Conservation (phyloP, 2,888 invertebrate species). For the Busseola fusca region DNA sequence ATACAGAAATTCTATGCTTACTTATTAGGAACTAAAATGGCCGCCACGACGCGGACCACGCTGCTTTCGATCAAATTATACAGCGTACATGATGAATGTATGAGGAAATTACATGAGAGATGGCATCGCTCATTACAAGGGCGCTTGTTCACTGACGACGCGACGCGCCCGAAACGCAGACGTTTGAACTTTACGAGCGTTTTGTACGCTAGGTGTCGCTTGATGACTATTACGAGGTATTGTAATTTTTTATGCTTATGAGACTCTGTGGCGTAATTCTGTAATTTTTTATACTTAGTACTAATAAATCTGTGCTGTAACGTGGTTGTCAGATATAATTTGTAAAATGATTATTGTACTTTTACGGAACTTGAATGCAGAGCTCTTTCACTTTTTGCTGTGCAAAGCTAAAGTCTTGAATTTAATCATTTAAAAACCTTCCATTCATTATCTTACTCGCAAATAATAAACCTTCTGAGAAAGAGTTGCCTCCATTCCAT, state of each 20-base stretch:
- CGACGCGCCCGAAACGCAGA: background rate
- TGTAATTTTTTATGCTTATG: slow-evolving; percentile 46
- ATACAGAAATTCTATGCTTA: slow-evolving; percentile 56
- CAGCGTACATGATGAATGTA: slow-evolving; percentile 75
- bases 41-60: slow-evolving; percentile 71
- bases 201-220: slow-evolving; percentile 42
- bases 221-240: slow-evolving; percentile 42
- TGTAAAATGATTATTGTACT: slow-evolving; percentile 14
- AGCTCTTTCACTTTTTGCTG: background rate
- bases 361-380: slow-evolving; percentile 5
- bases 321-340: slow-evolving; percentile 14
- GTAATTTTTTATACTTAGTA: slow-evolving; percentile 43
- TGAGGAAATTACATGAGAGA: slow-evolving; percentile 62
- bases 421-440: slow-evolving; percentile 12
- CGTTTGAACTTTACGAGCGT: slow-evolving; percentile 44
- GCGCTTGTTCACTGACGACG: slow-evolving; percentile 44
- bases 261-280: slow-evolving; percentile 21
- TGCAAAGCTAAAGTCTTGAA: slow-evolving; percentile 6
- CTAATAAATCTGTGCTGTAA: slow-evolving; percentile 11
- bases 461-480: slow-evolving; percentile 23
- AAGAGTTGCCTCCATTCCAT: slow-evolving; percentile 25
- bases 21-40: slow-evolving; percentile 72
- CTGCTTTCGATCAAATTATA: slow-evolving; percentile 86
- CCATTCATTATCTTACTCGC: slow-evolving; percentile 17
- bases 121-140: slow-evolving; percentile 51